Percentiles rank a stretch among this genome's conserved stretches.
phyloP scores from a whole-genome alignment of 2,797 vertebrate species.

The Poeciliopsis gracilis region DNA sequence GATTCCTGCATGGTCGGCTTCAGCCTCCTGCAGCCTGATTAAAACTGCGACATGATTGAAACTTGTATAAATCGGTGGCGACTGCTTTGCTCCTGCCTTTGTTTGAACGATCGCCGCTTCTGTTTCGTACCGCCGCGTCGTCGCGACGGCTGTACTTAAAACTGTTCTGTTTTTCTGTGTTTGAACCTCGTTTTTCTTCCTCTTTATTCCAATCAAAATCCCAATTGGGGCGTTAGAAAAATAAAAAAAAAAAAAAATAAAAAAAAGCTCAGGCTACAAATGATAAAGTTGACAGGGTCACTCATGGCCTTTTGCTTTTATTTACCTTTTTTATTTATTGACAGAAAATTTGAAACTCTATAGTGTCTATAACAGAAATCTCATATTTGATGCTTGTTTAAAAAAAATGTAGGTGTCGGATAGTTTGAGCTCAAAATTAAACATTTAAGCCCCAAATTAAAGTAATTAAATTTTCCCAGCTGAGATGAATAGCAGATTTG shows the following conservation, averaged over 20 bases:
- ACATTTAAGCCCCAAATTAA: conserved; percentile 1
- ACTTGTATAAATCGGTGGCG: not conserved
- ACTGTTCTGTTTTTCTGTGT: not conserved
- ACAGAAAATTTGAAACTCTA: conserved; percentile 31
- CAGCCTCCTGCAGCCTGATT: not conserved
- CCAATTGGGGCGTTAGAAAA: not conserved
- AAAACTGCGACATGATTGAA: not conserved
- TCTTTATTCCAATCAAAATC: not conserved
- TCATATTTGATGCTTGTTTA: conserved; percentile 20
- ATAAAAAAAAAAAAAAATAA: not conserved
- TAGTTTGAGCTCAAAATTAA: not conserved
- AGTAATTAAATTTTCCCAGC: conserved; percentile 18
- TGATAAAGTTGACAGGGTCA: not conserved
- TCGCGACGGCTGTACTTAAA: not conserved
- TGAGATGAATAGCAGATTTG: conserved; percentile 19
- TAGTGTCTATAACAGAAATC: conserved; percentile 49
- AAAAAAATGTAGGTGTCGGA: not conserved
- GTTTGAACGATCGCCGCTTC: not conserved
- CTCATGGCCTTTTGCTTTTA: conserved; percentile 32
- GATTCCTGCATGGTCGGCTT: not conserved
- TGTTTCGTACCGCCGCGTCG: not conserved
- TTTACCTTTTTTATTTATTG: conserved; percentile 17
- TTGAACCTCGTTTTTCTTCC: not conserved
- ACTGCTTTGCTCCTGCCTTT: not conserved
- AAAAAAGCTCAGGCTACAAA: not conserved